A percentile compares a stretch with the other conserved stretches of the same genome.
phyloP scores from a whole-genome alignment of 2,113 vertebrate genomes.

The Lasiurus borealis region DNA sequence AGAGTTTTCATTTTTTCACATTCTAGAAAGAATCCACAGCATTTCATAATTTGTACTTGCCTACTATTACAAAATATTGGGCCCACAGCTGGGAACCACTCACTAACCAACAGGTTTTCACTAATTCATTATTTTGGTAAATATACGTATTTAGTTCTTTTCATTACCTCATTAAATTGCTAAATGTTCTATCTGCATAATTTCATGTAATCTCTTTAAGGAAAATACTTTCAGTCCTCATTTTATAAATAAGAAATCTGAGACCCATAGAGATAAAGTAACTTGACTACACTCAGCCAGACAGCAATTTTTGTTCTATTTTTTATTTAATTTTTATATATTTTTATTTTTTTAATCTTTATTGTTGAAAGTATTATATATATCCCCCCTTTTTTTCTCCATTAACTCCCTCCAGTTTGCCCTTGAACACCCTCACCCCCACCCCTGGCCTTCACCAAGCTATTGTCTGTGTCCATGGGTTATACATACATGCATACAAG shows the following conservation, averaged over 20 bases:
- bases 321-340: no score
- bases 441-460: no score
- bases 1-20: background rate
- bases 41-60: background rate
- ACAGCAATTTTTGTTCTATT: background rate
- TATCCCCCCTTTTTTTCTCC: no score
- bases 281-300: background rate
- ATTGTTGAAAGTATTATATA: no score
- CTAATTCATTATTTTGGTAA: conserved; percentile 43
- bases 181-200: conserved; percentile 16
- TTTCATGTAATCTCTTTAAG: conserved; percentile 2
- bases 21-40: background rate
- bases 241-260: conserved; percentile 45
- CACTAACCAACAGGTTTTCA: background rate
- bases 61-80: background rate
- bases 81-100: background rate
- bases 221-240: background rate
- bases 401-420: no score
- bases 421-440: no score
- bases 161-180: background rate
- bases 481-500: no score
- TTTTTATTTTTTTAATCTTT: no score
- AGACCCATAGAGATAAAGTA: background rate
- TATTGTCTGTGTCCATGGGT: no score
- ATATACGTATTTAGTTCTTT: background rate